A percentile compares a stretch with the other conserved stretches of the same genome.
Evolutionary conservation across 1,140 invertebrate genomes (phyloP).

Genomic region (Monomorium pharaonis): DNA sequence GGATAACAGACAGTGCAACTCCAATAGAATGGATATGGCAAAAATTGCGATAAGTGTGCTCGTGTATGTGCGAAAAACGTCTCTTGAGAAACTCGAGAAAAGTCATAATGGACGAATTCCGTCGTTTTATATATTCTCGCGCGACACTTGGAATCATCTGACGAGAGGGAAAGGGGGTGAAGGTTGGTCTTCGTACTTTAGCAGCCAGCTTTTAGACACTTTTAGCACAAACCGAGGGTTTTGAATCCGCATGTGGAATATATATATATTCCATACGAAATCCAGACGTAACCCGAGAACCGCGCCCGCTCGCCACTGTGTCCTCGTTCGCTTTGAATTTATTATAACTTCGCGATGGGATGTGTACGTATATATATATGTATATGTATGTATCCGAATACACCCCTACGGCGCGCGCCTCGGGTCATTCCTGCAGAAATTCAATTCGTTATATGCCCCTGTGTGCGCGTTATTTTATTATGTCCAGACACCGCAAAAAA

Average conservation of each 20-base stretch:
- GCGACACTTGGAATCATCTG: conserved; percentile 34
- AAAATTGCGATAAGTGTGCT: not conserved
- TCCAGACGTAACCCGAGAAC: conserved; percentile 37
- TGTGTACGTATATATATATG: not conserved
- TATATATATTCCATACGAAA: conserved; percentile 65
- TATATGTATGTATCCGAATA: conserved; percentile 13
- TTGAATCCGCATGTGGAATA: conserved; percentile 67
- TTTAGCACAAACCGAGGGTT: conserved; percentile 41
- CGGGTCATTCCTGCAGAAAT: conserved; percentile 41
- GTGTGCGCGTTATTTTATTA: conserved; percentile 46
- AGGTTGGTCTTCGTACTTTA: not conserved
- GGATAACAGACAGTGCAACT: not conserved
- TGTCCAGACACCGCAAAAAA: conserved; percentile 36
- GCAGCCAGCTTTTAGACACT: conserved; percentile 42
- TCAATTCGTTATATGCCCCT: conserved; percentile 39
- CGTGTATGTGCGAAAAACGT: not conserved
- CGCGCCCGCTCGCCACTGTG: conserved; percentile 6
- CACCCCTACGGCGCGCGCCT: not conserved
- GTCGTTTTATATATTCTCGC: not conserved
- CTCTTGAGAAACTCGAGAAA: conserved; percentile 9
- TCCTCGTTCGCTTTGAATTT: conserved; percentile 65
- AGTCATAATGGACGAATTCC: conserved; percentile 11
- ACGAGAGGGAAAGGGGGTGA: not conserved
- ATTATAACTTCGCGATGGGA: conserved; percentile 55
- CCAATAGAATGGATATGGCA: not conserved